Conservation (phyloP, 2,888 invertebrate species). For the Lordiphosa andalusiaca region DNA sequence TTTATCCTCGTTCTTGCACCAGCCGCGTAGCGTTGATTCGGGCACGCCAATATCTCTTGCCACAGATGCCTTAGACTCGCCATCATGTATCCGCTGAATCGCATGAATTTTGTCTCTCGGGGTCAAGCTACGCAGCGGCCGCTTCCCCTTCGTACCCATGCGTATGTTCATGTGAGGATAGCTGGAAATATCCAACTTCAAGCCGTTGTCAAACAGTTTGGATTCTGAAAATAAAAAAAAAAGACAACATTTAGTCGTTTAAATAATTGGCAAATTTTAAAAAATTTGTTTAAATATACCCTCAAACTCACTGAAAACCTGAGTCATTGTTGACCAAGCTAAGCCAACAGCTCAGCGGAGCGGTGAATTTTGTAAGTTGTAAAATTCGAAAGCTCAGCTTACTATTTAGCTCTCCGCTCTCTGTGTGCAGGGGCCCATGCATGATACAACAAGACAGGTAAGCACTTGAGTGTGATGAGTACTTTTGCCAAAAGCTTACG, state of each 20-base stretch:
- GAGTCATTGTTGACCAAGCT: too few species aligned
- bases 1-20: constrained; percentile 93
- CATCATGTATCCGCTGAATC: constrained; percentile 90
- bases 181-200: constrained; percentile 80
- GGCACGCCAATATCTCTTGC: constrained; percentile 92
- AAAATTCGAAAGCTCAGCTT: too few species aligned
- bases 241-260: constrained; percentile 1
- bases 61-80: constrained; percentile 92
- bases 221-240: constrained; percentile 58
- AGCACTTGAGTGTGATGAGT: too few species aligned
- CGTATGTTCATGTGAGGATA: constrained; percentile 79
- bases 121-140: constrained; percentile 88
- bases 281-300: too few species aligned
- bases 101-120: constrained; percentile 90
- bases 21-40: constrained; percentile 91
- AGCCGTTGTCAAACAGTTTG: constrained; percentile 79
- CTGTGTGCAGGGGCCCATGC: too few species aligned
- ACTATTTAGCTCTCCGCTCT: too few species aligned
- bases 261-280: too few species aligned
- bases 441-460: too few species aligned
- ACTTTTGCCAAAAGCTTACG: too few species aligned
- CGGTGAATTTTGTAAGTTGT: too few species aligned
- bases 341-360: too few species aligned
- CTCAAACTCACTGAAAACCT: too few species aligned
- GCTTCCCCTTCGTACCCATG: constrained; percentile 88